Percentiles rank a stretch among this genome's conserved stretches.
These are phyloP conservation scores for Ostrea denselamellosa DNA, from an alignment of 1,140 invertebrate species.

Conservation along the genomic window DNA sequence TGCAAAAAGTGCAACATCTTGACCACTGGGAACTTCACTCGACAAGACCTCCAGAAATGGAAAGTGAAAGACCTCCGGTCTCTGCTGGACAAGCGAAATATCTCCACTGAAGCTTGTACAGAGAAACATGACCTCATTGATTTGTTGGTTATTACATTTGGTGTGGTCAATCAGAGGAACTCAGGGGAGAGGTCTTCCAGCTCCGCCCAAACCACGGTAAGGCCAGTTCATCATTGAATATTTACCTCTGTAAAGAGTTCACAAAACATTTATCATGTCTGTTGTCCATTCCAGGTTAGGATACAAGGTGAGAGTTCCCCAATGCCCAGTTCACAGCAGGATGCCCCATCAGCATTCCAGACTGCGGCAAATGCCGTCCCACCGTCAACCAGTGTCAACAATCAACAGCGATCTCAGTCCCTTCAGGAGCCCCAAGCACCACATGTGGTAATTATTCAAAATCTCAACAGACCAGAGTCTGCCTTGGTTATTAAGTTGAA, in stretches of 20 bases:
- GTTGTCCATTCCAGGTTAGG: neutral
- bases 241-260: neutral
- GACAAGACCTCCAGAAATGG: slow-evolving; percentile 72
- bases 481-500: no score
- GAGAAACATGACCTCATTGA: slow-evolving; percentile 78
- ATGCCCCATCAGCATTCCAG: neutral
- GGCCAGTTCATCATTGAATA: neutral
- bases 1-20: slow-evolving; percentile 74
- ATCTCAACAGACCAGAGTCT: no score
- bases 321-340: neutral
- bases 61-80: slow-evolving; percentile 76
- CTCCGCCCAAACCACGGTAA: neutral
- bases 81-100: slow-evolving; percentile 71
- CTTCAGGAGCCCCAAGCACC: neutral
- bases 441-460: neutral
- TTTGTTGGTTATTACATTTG: slow-evolving; percentile 71
- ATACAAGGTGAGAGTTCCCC: neutral
- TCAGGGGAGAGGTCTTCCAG: slow-evolving; percentile 27
- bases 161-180: slow-evolving; percentile 48
- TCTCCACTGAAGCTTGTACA: slow-evolving; percentile 71
- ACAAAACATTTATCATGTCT: neutral
- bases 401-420: slow-evolving; percentile 28
- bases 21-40: slow-evolving; percentile 69
- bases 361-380: slow-evolving; percentile 31
- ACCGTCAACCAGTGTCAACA: neutral